Base-by-base conservation (phyloP, 2,797 vertebrate genomes). In the Chaetodon trifasciatus region DNA sequence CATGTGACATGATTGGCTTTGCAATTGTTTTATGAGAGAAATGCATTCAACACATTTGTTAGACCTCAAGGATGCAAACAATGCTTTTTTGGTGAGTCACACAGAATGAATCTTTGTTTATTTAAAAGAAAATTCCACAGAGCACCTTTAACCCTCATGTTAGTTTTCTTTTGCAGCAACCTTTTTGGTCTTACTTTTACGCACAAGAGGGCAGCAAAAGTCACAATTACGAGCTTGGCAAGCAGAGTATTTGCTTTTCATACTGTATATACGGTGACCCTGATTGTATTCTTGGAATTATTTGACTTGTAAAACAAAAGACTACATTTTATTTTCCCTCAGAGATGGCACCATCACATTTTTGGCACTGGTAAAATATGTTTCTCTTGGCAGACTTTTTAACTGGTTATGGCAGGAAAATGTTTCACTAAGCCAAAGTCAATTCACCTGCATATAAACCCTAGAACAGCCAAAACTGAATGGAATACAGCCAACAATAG, bases 131-230 rank as follows among this genome's bases (percentile, higher is more conserved):
- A 62, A 16, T 11, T 19, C 23, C 13, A 23, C 47, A 23, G 19
- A 9, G 21, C 11, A 42, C 0, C 21, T 46, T 69, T 35, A 11
- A 64, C 32, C 7, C 8, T 5, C 1, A 8, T 37, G 40, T 58
- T 37, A 21, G 4, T 63, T 63, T 70, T 28, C 28, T 10, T 37
- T 44, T 28, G 9, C 10, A 6, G 10, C 3, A 5, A 53, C 2
- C 8, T 3, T 70, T 39, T 32, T 58, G 0, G 6, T 64, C 7
- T 46, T 23, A 52, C 4, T 21, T 68, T 62, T 28, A 9, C 8
- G 52, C 88, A 86, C 65, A 28, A 83, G 83, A 67, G 68, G 72
- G 78, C 75, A 85, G 78, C 64, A 82, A 57, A 88, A 0, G 46
- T 70, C 68, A 47, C 1, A 37, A 8, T 50, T 28, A n/a, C 3